Base-by-base conservation (phyloP, 1,140 invertebrate genomes). In the Stenopsyche tienmushanensis region DNA sequence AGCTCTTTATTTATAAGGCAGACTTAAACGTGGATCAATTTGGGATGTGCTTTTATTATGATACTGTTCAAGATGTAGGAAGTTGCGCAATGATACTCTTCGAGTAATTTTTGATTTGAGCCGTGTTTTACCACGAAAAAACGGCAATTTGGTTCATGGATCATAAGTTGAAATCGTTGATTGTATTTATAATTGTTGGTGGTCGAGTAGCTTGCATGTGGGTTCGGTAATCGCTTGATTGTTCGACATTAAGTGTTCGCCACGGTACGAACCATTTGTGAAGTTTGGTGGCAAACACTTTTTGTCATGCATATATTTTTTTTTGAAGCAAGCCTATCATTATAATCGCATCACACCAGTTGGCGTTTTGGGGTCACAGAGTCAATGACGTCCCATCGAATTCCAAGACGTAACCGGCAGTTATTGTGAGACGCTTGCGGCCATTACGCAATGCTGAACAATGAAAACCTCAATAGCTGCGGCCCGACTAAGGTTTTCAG, bases 321-420 rank as follows among this genome's bases (percentile, higher is more conserved):
- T 18, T 53, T 18, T 3, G 50, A 1, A 39, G 7, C n/a, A 45
- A 15, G 44, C 44, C 21, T 57, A 20, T 57, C 53, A 57, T 57
- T 57, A 57, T 57, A 57, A 57, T 57, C 53, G 53, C 53, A 57
- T 57, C 53, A 57, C 53, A 42, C 25, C 50, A 5, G 50, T 15
- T 18, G 10, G 17, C 18, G 57, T 60, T 60, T 60, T 60, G 41
- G 42, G 57, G 57, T 60, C 57, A 60, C 57, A 41, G 42, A 60
- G 57, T 60, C 57, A 60, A 60, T 60, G 57, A 60, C 57, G 57
- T 60, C 54, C 39, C 54, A 23, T 57, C 57, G 57, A 60, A 60
- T 60, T 60, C 57, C 57, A 25, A 60, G 57, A 60, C 57, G 57
- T 60, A 47, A 60, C 41, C 57, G 42, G 23, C 20, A 26, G 21